These are phyloP conservation scores for Caenorhabditis tropicalis DNA, from an alignment of 1,140 invertebrate species.

Conservation along the genomic window DNA sequence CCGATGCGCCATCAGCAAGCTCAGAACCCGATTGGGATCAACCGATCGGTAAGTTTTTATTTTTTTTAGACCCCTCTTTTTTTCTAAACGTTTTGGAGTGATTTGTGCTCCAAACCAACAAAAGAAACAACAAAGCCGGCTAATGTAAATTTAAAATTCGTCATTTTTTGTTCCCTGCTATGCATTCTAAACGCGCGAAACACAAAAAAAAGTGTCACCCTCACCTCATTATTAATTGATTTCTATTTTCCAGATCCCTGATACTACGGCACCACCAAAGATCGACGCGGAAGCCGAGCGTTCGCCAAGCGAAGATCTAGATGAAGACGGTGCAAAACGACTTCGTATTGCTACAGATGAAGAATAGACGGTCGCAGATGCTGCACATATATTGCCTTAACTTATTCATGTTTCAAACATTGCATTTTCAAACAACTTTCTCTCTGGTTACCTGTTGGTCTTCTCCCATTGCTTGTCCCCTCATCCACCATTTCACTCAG, in stretches of 20 bases:
- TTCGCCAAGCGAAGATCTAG: slow-evolving; percentile 14
- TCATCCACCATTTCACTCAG: not conserved
- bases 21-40: not conserved
- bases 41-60: not conserved
- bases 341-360: slow-evolving; percentile 17
- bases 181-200: slow-evolving; percentile 15
- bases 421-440: not conserved
- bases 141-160: slow-evolving; percentile 18
- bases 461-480: too few species aligned
- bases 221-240: not conserved
- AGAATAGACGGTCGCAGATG: not conserved
- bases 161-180: slow-evolving; percentile 11
- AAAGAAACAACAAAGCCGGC: not conserved
- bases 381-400: not conserved
- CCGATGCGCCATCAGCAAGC: not conserved
- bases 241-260: not conserved
- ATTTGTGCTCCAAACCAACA: not conserved
- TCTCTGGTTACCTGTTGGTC: too few species aligned
- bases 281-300: not conserved
- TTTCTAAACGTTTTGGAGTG: not conserved
- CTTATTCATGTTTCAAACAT: not conserved
- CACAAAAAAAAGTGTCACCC: slow-evolving; percentile 5
- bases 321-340: not conserved
- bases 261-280: not conserved
- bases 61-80: not conserved